phyloP scores from a whole-genome alignment of 1,140 invertebrate species.

The Sminthurinus signatus region DNA sequence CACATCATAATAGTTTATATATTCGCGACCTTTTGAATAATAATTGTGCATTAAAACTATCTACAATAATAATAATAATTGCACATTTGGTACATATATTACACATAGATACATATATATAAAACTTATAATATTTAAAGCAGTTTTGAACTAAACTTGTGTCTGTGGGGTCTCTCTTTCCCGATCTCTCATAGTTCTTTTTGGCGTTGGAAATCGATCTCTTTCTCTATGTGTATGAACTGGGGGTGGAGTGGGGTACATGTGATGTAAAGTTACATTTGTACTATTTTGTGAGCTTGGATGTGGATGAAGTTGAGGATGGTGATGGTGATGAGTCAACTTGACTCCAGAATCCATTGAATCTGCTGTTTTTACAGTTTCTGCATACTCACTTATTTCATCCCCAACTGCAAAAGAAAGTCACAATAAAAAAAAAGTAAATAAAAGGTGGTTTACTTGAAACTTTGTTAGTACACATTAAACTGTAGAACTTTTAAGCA shows the following conservation, averaged over 20 bases:
- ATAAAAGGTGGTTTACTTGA: too few relatives aligned
- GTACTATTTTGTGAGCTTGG: slow-evolving; percentile 15
- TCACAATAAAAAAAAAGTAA: neutral
- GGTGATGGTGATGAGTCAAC: slow-evolving; percentile 17
- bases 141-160: slow-evolving; percentile 20
- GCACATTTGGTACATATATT: too few relatives aligned
- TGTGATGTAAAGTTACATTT: slow-evolving; percentile 21
- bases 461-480: too few relatives aligned
- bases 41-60: too few relatives aligned
- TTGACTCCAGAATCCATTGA: slow-evolving; percentile 38
- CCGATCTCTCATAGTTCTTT: slow-evolving; percentile 13
- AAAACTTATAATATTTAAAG: neutral
- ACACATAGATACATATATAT: too few relatives aligned
- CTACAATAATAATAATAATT: too few relatives aligned
- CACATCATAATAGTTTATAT: too few relatives aligned
- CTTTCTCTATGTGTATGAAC: slow-evolving; percentile 20
- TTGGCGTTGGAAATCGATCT: slow-evolving; percentile 35
- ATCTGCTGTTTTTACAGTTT: slow-evolving; percentile 38
- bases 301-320: slow-evolving; percentile 20
- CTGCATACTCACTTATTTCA: slow-evolving; percentile 39
- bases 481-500: too few relatives aligned
- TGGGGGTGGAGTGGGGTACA: slow-evolving; percentile 20
- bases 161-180: slow-evolving; percentile 35
- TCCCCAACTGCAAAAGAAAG: slow-evolving; percentile 31
- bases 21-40: too few relatives aligned